phyloP scores from a whole-genome alignment of 2,888 invertebrate genomes.

The Plagodis pulveraria region DNA sequence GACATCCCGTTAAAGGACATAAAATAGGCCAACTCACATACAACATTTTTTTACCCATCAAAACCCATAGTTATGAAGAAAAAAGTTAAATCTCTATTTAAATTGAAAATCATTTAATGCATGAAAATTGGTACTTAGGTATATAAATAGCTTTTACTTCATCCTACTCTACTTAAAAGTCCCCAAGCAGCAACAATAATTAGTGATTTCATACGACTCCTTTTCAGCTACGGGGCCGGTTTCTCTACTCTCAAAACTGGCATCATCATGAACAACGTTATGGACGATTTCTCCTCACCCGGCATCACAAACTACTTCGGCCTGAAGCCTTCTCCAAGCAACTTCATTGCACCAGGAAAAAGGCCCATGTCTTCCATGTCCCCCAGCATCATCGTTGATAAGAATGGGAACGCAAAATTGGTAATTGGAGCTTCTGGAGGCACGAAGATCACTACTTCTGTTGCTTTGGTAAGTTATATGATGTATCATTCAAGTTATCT shows the following conservation, averaged over 20 bases:
- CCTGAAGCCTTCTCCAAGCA: conserved; percentile 91
- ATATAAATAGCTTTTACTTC: too few species aligned
- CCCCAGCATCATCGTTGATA: conserved; percentile 91
- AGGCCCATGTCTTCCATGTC: conserved; percentile 94
- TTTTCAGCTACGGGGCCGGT: conserved; percentile 91
- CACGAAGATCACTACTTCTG: conserved; percentile 91
- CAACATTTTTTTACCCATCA: too few species aligned
- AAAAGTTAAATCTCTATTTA: too few species aligned
- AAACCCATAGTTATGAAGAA: too few species aligned
- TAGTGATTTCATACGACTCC: not conserved
- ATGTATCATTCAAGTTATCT: not conserved
- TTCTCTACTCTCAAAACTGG: conserved; percentile 92
- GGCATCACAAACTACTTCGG: conserved; percentile 88
- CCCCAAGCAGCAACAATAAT: too few species aligned
- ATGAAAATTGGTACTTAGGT: too few species aligned
- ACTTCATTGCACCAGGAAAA: conserved; percentile 92
- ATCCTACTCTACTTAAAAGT: too few species aligned
- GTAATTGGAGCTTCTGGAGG: conserved; percentile 94
- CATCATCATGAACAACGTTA: conserved; percentile 96
- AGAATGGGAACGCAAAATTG: conserved; percentile 87
- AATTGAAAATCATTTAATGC: too few species aligned
- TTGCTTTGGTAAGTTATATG: conserved; percentile 84
- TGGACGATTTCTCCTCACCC: conserved; percentile 97
- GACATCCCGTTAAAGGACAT: too few species aligned
- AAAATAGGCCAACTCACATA: too few species aligned